Conservation (phyloP, 2,888 invertebrate genomes). For the Euzophera pinguis region DNA sequence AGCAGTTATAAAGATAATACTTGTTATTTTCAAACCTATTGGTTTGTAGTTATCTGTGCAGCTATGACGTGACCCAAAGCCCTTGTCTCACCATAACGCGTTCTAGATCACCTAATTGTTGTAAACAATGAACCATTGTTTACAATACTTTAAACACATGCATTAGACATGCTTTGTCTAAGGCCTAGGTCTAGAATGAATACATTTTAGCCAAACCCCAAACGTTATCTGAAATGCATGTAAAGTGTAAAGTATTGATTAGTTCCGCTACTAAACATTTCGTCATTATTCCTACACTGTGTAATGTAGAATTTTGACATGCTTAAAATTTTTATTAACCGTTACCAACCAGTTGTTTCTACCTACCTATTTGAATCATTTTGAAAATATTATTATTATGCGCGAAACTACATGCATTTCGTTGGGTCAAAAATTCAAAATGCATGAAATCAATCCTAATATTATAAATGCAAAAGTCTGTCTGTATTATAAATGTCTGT, state of each 20-base stretch:
- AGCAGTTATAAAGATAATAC: too few relatives aligned
- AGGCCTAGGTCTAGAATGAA: neutral
- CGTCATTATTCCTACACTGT: neutral
- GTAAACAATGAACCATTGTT: neutral
- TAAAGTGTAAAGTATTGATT: neutral
- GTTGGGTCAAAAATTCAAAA: too few relatives aligned
- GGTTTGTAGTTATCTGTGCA: too few relatives aligned
- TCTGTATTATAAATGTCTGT: too few relatives aligned
- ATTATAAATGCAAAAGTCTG: too few relatives aligned
- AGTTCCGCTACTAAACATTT: neutral
- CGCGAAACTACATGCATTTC: too few relatives aligned
- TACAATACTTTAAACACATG: neutral
- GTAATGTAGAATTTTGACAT: neutral
- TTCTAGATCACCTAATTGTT: neutral
- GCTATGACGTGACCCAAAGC: neutral
- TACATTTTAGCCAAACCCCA: too few relatives aligned
- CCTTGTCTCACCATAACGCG: neutral
- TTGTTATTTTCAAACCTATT: too few relatives aligned
- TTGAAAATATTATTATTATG: too few relatives aligned
- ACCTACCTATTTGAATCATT: too few relatives aligned
- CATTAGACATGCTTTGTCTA: neutral
- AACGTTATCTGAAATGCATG: neutral
- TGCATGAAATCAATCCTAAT: too few relatives aligned
- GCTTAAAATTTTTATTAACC: neutral
- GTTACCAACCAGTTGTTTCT: neutral